phyloP scores from a whole-genome alignment of 2,113 vertebrate genomes.

The Aythya baeri region DNA sequence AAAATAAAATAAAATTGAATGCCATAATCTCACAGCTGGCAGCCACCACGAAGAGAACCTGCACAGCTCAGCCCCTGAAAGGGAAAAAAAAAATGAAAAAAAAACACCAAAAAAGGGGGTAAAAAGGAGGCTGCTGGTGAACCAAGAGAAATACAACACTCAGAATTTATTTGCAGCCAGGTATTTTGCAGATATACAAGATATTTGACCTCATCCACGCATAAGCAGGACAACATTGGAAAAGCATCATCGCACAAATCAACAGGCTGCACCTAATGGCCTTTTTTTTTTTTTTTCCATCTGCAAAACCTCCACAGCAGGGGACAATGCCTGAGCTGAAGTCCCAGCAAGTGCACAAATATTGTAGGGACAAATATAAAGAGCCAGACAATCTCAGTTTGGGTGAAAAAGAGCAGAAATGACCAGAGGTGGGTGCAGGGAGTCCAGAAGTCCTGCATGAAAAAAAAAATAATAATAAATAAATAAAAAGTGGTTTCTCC shows the following conservation, averaged over 20 bases:
- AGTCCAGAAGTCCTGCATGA: background rate
- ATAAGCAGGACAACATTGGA: background rate
- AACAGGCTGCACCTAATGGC: background rate
- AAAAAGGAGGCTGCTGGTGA: background rate
- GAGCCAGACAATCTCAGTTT: rapidly evolving
- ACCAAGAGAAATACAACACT: background rate
- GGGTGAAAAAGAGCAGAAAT: background rate
- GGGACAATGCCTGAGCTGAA: background rate
- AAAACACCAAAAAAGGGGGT: rapidly evolving
- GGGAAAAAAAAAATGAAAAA: background rate
- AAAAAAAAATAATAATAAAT: too few species aligned
- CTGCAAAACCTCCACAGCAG: background rate
- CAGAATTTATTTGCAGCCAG: background rate
- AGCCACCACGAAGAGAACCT: background rate
- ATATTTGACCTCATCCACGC: background rate
- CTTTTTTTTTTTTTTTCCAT: background rate
- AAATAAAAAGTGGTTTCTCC: too few species aligned
- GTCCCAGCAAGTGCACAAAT: background rate
- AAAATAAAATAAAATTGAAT: background rate
- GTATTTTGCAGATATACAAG: background rate
- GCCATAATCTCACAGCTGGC: background rate
- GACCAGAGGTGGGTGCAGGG: background rate
- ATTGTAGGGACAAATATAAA: background rate
- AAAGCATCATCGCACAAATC: background rate
- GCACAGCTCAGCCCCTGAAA: background rate